These are phyloP conservation scores for Mantis religiosa DNA, from an alignment of 2,888 invertebrate genomes.

Conservation along the genomic window DNA sequence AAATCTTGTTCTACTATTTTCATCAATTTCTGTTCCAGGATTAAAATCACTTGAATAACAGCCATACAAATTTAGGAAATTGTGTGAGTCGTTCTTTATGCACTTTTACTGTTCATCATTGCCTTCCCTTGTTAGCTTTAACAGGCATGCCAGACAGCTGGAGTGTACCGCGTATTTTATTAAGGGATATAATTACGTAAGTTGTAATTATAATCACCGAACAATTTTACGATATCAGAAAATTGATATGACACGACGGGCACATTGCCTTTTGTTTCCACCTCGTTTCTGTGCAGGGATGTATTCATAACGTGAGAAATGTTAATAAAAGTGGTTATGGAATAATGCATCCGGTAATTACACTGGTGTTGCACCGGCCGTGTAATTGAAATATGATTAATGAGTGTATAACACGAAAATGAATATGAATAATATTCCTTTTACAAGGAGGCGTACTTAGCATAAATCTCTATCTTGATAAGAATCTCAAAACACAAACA, in stretches of 20 bases:
- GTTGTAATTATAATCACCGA: not conserved
- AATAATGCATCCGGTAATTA: not conserved
- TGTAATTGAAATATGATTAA: conserved; percentile 9
- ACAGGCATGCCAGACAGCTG: not conserved
- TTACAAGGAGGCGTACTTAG: not conserved
- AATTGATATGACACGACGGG: not conserved
- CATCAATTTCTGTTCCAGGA: too few species aligned
- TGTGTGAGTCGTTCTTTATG: too few species aligned
- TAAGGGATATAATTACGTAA: not conserved
- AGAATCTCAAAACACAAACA: not conserved
- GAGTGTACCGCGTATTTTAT: not conserved
- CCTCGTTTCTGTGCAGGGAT: not conserved
- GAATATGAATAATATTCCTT: not conserved
- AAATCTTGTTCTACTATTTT: too few species aligned
- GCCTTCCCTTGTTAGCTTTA: not conserved
- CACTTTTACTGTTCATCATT: not conserved
- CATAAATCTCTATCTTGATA: not conserved
- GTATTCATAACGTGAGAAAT: not conserved
- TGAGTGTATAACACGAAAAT: not conserved
- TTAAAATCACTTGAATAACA: too few species aligned
- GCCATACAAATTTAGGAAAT: too few species aligned
- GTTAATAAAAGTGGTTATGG: not conserved
- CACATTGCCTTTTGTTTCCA: not conserved
- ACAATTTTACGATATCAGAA: not conserved
- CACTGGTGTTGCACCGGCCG: not conserved